phyloP scores from a whole-genome alignment of 2,888 invertebrate genomes.

The Tubiluchus corallicola region DNA sequence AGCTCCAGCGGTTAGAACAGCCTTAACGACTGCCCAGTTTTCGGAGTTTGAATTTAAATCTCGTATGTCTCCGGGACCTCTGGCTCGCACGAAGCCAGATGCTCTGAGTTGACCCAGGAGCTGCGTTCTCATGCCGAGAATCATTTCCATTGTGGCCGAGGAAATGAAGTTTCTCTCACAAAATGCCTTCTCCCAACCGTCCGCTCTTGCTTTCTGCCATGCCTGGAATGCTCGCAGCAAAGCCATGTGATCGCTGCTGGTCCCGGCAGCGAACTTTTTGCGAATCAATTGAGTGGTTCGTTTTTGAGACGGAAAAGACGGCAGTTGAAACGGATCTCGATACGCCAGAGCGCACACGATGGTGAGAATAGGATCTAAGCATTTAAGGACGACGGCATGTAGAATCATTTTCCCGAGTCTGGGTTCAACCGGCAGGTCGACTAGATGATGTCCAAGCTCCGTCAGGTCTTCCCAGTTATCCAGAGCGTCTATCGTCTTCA shows the following conservation, averaged over 20 bases:
- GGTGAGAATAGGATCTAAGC: slow-evolving; percentile 75
- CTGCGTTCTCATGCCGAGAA: slow-evolving; percentile 62
- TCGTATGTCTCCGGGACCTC: slow-evolving; percentile 40
- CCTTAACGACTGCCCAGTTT: slow-evolving; percentile 77
- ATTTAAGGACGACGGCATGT: slow-evolving; percentile 70
- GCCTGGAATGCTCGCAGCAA: slow-evolving; percentile 63
- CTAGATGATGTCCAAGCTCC: slow-evolving; percentile 62
- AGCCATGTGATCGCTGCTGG: slow-evolving; percentile 75
- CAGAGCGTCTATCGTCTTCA: slow-evolving; percentile 58
- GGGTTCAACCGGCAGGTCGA: slow-evolving; percentile 82
- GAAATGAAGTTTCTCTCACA: slow-evolving; percentile 58
- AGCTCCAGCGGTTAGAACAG: slow-evolving; percentile 64
- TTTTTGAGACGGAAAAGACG: slow-evolving; percentile 43
- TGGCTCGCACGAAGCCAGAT: slow-evolving; percentile 46
- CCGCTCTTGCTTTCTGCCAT: slow-evolving; percentile 55
- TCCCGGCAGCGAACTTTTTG: slow-evolving; percentile 49
- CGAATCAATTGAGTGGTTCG: slow-evolving; percentile 43
- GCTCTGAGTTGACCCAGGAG: slow-evolving; percentile 55
- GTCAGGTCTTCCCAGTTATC: slow-evolving; percentile 70
- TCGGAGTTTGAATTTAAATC: slow-evolving; percentile 64
- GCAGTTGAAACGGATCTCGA: slow-evolving; percentile 44
- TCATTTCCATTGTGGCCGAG: slow-evolving; percentile 69
- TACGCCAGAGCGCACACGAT: slow-evolving; percentile 68
- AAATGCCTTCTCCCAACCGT: slow-evolving; percentile 46
- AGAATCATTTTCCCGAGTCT: slow-evolving; percentile 76